Evolutionary conservation across 2,888 invertebrate genomes (phyloP), one percentile per base, ranked within the genome.

Genomic region (Pteria penguin): DNA sequence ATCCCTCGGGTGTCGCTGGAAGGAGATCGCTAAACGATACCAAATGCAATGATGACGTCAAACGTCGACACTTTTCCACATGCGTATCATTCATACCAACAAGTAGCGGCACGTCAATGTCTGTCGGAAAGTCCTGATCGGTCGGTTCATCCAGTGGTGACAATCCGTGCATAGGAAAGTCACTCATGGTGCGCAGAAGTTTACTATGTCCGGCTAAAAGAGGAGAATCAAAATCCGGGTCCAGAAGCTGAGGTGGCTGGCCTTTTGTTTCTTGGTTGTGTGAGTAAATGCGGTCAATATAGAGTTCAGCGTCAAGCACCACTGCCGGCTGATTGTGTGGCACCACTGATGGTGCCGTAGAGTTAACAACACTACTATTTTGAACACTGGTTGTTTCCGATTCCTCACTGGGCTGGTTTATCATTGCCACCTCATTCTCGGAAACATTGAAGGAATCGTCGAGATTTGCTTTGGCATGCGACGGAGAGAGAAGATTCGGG

Each of bases 201-300:
- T 45, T 45, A 45, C 18, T 45, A 4, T 58, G 55, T 32, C 69
- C 60, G 18, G 29, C 36, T 29, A 45, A 22, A 1, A 76, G 27
- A 8, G 72, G 76, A 26, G 72, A 67, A 69, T 76, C 76, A 58
- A 76, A 76, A 33, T 76, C 76, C 1, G 76, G 72, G 63, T 76
- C 76, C 24, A 65, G 27, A 27, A 76, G 36, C 4, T 45, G 67
- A 33, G 71, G 29, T 4, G 55, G 63, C 33, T 66, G 55, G 32
- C 54, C 55, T 18, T 72, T 65, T 24, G 65, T 22, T 26, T 58
- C 33, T 33, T 79, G 71, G 27, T 78, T 79, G 31, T 84, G 80
- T 55, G 86, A 84, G 72, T 87, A 88, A 18, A 87, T 82, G 54
- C 84, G 76, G 75, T 87, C 87, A 36, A 86, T 88, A 11, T 83